phyloP scores from a whole-genome alignment of 2,888 invertebrate species.

The Rhamphomyia laevipes region DNA sequence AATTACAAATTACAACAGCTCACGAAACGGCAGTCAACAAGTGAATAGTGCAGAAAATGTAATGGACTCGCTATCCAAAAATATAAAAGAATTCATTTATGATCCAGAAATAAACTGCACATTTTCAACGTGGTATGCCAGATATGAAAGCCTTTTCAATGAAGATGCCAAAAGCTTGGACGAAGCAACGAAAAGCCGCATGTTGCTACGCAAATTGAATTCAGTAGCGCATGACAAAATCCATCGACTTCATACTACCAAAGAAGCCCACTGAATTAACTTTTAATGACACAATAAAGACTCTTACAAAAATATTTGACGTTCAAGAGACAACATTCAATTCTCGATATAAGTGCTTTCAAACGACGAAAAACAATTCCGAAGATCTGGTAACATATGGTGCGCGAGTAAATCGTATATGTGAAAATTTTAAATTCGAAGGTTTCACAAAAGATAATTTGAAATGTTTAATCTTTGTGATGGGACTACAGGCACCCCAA shows the following conservation, averaged over 20 bases:
- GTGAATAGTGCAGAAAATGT: no score
- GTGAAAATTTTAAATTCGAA: constrained; percentile 7
- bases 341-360: constrained; percentile 2
- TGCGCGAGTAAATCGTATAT: neutral
- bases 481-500: neutral
- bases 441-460: constrained; percentile 5
- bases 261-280: no score
- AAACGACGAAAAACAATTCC: constrained; percentile 1
- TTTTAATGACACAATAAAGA: constrained; percentile 8
- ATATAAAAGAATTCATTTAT: no score
- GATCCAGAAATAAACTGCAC: no score
- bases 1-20: no score
- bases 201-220: constrained; percentile 13
- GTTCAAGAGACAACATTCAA: constrained; percentile 4
- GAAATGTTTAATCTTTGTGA: constrained; percentile 6
- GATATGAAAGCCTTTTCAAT: constrained; percentile 12
- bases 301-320: neutral
- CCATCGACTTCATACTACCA: constrained; percentile 12
- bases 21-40: no score
- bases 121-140: constrained; percentile 13
- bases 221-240: constrained; percentile 11
- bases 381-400: constrained; percentile 2
- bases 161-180: constrained; percentile 11
- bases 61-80: no score
- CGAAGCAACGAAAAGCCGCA: constrained; percentile 12